Evolutionary conservation across 2,888 invertebrate genomes (phyloP).

Genomic region (Oscheius sp.): DNA sequence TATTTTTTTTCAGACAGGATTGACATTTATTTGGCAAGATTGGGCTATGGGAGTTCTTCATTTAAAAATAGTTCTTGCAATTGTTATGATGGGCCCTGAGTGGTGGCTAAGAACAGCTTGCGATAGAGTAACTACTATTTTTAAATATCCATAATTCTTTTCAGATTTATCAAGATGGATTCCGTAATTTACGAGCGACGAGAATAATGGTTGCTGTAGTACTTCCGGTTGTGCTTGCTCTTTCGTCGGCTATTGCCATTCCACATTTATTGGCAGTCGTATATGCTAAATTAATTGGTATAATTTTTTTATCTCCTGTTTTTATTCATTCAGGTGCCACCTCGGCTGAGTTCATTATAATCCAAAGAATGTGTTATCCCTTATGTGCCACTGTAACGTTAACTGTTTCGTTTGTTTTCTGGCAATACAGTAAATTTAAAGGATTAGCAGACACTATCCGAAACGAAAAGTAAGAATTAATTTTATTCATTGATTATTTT

Average conservation of each 20-base stretch:
- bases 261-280: slow-evolving; percentile 91
- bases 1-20: slow-evolving; percentile 77
- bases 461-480: slow-evolving; percentile 93
- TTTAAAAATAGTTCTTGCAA: slow-evolving; percentile 94
- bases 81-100: slow-evolving; percentile 94
- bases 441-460: slow-evolving; percentile 97
- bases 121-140: slow-evolving; percentile 79
- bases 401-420: slow-evolving; percentile 69
- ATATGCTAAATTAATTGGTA: slow-evolving; percentile 64
- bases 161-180: slow-evolving; percentile 88
- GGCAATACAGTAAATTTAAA: slow-evolving; percentile 92
- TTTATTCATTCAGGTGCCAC: slow-evolving; percentile 9
- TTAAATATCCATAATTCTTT: slow-evolving; percentile 39
- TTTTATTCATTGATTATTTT: not conserved
- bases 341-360: slow-evolving; percentile 11
- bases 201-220: slow-evolving; percentile 85
- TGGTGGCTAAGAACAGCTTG: slow-evolving; percentile 93
- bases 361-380: slow-evolving; percentile 15
- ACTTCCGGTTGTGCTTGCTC: slow-evolving; percentile 87
- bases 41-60: slow-evolving; percentile 98
- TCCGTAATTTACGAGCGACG: slow-evolving; percentile 89
- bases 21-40: slow-evolving; percentile 81
- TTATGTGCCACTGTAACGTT: not conserved
- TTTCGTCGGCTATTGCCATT: slow-evolving; percentile 88
- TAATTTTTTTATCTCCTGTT: slow-evolving; percentile 8